Evolutionary conservation across 30 jellyfish, hydroid and myxozoan species (phyloP), one percentile per base, ranked within the genome.

Genomic region (Pseudorhiza aurosa): DNA sequence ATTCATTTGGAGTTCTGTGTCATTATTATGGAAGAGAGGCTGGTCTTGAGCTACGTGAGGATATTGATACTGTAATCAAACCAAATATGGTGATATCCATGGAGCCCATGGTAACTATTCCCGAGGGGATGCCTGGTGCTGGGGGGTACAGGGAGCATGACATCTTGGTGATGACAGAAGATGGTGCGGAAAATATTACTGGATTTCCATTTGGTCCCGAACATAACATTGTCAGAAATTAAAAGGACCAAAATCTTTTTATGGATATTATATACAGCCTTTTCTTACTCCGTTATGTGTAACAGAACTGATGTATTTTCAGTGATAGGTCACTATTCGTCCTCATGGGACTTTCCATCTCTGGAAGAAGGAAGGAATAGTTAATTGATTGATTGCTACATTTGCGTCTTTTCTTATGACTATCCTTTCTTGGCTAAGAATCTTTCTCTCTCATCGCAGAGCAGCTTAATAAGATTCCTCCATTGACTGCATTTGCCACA

Each of bases 1-100:
- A 90, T 46, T 82, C 96, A 4, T 90, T 90, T 60, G 97, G 97
- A 33, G 87, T 69, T 0, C 56, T 90, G 65, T 83, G 89, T 57
- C 97, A 90, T 43, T 90, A 90, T 33, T 90, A 90, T 58, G 97
- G 97, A 64, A 74, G 97, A 60, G 97, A 90, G 87, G 97, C 97
- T 65, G 97, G 96, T 51, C 89, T 90, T 59, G 97, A 90, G 53
- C 49, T 90, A 71, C 75, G 97, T 2, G 97, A 90, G 36, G 97
- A 90, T 64, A 77, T 90, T 63, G 97, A 90, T 10, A 90, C 97
- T 0, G 97, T 90, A 22, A 49, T 90, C 25, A 76, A 82, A 64
- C 97, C 97, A 43, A 83, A 83, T 77, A 90, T 90, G 97, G 96
- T 90, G 10, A 55, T 90, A 19, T 90, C 97, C 35, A 90, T 90